Conservation (phyloP, 2,888 invertebrate genomes). For the Limnephilus marmoratus region DNA sequence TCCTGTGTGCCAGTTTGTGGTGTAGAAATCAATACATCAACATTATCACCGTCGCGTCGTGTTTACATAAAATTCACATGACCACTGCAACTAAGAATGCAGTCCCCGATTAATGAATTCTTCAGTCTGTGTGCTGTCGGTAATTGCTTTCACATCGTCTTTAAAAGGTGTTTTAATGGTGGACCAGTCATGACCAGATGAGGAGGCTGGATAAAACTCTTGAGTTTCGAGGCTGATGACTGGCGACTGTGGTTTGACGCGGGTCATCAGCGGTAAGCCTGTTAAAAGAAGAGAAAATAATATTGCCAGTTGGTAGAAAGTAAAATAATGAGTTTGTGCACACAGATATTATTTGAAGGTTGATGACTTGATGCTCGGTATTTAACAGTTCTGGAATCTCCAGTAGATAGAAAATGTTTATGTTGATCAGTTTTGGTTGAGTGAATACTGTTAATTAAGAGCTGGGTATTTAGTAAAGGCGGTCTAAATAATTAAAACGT, state of each 20-base stretch:
- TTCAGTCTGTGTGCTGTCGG: background rate
- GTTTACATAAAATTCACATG: background rate
- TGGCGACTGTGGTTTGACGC: background rate
- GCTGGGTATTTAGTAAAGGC: background rate
- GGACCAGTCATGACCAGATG: background rate
- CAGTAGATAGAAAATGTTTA: background rate
- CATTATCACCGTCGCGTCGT: background rate
- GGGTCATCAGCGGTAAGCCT: slow-evolving; percentile 17
- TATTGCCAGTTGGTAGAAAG: slow-evolving; percentile 7
- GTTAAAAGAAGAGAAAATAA: slow-evolving; percentile 17
- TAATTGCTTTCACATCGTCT: slow-evolving; percentile 22
- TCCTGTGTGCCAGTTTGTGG: background rate
- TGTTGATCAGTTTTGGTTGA: background rate
- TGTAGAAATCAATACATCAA: background rate
- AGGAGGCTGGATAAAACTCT: background rate
- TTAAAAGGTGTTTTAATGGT: slow-evolving; percentile 14
- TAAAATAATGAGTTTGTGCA: background rate
- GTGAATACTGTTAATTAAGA: background rate
- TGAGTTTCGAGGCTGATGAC: background rate
- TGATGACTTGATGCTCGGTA: background rate
- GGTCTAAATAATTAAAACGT: background rate
- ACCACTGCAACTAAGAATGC: background rate
- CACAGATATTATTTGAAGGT: slow-evolving; percentile 20
- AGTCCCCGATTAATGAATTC: background rate
- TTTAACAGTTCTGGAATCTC: background rate